Percentiles rank a stretch among this genome's conserved stretches.
These are phyloP conservation scores for Eupithecia vulgata DNA, from an alignment of 2,888 invertebrate genomes.

Conservation along the genomic window DNA sequence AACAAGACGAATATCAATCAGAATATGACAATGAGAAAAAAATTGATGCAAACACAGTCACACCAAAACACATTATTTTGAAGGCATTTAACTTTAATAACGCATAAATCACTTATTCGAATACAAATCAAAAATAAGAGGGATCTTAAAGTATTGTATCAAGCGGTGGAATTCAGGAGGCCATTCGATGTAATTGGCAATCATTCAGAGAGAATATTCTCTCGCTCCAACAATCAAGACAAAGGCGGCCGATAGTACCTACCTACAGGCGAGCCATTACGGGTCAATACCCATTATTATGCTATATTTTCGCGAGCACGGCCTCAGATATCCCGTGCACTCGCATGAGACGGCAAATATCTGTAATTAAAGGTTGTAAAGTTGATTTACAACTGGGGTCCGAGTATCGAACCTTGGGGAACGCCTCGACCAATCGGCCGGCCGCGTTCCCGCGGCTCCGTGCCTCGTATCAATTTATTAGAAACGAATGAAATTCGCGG, in stretches of 20 bases:
- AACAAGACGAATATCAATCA: conserved; percentile 38
- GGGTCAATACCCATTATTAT: conserved; percentile 84
- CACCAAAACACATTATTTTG: conserved; percentile 52
- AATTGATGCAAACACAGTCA: conserved; percentile 41
- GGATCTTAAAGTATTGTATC: conserved; percentile 73
- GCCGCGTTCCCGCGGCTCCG: conserved; percentile 59
- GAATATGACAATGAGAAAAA: conserved; percentile 34
- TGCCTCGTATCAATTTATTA: conserved; percentile 82
- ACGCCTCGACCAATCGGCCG: conserved; percentile 76
- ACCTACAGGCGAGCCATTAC: conserved; percentile 82
- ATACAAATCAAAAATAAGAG: conserved; percentile 72
- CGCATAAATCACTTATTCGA: conserved; percentile 78
- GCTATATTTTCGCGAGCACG: conserved; percentile 83
- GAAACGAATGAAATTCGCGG: conserved; percentile 80
- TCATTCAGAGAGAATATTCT: conserved; percentile 81
- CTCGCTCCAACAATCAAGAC: conserved; percentile 80
- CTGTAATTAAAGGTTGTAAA: conserved; percentile 84
- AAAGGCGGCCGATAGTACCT: conserved; percentile 82
- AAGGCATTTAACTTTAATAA: conserved; percentile 64
- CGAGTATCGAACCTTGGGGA: conserved; percentile 75
- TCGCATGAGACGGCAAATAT: conserved; percentile 83
- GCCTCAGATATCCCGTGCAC: conserved; percentile 80
- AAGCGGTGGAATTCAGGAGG: conserved; percentile 77
- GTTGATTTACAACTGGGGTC: conserved; percentile 81
- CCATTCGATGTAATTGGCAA: conserved; percentile 84